A percentile compares a stretch with the other conserved stretches of the same genome.
phyloP scores from a whole-genome alignment of 1,140 invertebrate species.

The Alviniconcha marisindica region DNA sequence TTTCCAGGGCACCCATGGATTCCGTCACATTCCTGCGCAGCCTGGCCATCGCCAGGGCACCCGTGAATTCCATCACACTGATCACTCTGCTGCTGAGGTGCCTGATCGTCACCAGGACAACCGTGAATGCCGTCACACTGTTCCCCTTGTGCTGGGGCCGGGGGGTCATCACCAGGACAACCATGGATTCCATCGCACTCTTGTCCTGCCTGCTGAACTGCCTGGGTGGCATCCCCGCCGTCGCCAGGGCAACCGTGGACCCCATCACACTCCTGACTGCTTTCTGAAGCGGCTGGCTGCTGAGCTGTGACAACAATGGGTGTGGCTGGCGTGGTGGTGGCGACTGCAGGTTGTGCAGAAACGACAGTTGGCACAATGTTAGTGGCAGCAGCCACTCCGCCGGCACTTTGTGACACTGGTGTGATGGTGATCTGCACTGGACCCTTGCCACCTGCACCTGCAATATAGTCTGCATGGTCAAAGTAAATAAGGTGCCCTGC shows the following conservation, averaged over 20 bases:
- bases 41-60: background rate
- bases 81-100: slow-evolving; percentile 23
- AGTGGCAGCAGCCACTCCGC: slow-evolving; percentile 34
- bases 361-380: slow-evolving; percentile 32
- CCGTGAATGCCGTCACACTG: slow-evolving; percentile 32
- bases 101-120: slow-evolving; percentile 19
- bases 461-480: background rate
- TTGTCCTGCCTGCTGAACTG: slow-evolving; percentile 40
- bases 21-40: slow-evolving; percentile 32
- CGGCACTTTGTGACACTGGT: slow-evolving; percentile 48
- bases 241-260: slow-evolving; percentile 49
- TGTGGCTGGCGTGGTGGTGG: slow-evolving; percentile 31
- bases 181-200: slow-evolving; percentile 42
- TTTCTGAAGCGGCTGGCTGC: slow-evolving; percentile 38
- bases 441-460: slow-evolving; percentile 44
- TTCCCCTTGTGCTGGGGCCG: slow-evolving; percentile 42
- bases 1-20: slow-evolving; percentile 28
- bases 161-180: slow-evolving; percentile 40
- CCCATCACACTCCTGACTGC: slow-evolving; percentile 48
- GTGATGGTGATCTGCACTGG: slow-evolving; percentile 68
- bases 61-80: slow-evolving; percentile 12
- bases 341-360: slow-evolving; percentile 35
- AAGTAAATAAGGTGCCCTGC: too few species aligned
- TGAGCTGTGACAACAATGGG: background rate
- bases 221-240: slow-evolving; percentile 35